Conservation (phyloP, 1,140 invertebrate genomes). For the Saxidomus purpurata region DNA sequence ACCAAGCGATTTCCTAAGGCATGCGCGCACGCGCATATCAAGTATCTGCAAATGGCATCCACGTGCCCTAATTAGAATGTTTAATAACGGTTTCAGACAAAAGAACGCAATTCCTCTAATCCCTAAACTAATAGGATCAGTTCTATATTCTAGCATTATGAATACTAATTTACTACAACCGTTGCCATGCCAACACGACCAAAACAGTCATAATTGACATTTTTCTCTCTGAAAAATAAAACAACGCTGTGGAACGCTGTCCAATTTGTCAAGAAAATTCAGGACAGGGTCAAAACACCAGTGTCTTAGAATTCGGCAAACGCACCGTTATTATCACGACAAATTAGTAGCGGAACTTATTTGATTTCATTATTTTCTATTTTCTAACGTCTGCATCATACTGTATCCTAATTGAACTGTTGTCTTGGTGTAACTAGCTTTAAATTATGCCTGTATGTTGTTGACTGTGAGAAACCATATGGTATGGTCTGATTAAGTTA, state of each 20-base stretch:
- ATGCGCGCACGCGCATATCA: not conserved
- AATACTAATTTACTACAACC: slow-evolving; percentile 27
- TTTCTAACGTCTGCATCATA: too few species aligned
- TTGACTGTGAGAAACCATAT: too few species aligned
- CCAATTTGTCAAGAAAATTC: not conserved
- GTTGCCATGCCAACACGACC: not conserved
- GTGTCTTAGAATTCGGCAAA: not conserved
- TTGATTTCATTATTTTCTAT: too few species aligned
- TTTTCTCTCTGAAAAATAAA: slow-evolving; percentile 23
- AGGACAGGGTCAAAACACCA: not conserved
- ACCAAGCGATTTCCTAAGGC: not conserved
- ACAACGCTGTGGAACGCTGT: not conserved
- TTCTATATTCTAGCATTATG: not conserved
- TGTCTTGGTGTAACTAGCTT: too few species aligned
- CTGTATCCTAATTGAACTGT: too few species aligned
- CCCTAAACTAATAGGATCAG: slow-evolving; percentile 15
- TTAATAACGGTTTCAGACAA: not conserved
- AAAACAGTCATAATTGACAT: not conserved
- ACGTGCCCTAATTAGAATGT: slow-evolving; percentile 33
- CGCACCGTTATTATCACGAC: not conserved
- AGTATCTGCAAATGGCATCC: not conserved
- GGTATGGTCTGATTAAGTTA: too few species aligned
- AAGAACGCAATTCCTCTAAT: slow-evolving; percentile 9
- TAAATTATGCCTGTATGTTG: too few species aligned
- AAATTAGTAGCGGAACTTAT: too few species aligned